These are phyloP conservation scores for Tiaroga cobitis DNA, from an alignment of 2,797 vertebrate genomes.

Conservation along the genomic window DNA sequence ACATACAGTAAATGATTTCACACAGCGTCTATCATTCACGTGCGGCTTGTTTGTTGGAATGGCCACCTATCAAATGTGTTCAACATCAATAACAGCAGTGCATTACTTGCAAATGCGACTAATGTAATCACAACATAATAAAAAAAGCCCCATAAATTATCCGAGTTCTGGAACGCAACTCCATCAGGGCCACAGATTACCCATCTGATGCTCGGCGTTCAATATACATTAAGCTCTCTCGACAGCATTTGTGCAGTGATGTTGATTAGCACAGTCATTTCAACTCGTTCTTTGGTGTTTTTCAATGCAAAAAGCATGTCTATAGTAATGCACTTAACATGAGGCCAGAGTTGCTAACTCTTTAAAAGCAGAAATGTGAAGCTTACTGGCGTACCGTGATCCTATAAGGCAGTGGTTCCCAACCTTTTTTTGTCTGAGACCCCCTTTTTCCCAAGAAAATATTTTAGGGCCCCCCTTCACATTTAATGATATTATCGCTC, in stretches of 20 bases:
- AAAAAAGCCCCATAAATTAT: constrained; percentile 24
- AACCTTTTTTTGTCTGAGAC: too few relatives aligned
- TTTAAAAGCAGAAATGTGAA: neutral
- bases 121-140: constrained; percentile 18
- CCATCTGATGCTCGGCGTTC: neutral
- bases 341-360: neutral
- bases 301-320: neutral
- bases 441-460: too few relatives aligned
- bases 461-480: too few relatives aligned
- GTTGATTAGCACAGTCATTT: neutral
- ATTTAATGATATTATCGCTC: too few relatives aligned
- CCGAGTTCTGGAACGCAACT: neutral
- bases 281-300: neutral
- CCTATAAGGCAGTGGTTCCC: too few relatives aligned
- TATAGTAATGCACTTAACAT: neutral
- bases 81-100: neutral
- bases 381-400: neutral
- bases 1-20: neutral
- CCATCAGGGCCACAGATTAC: neutral
- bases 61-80: constrained; percentile 1
- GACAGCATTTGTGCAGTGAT: neutral
- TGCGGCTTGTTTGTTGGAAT: neutral
- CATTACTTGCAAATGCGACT: constrained; percentile 1
- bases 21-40: neutral
- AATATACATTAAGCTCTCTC: neutral